Conservation (phyloP, 1,140 invertebrate species). For the Gryllus bimaculatus region DNA sequence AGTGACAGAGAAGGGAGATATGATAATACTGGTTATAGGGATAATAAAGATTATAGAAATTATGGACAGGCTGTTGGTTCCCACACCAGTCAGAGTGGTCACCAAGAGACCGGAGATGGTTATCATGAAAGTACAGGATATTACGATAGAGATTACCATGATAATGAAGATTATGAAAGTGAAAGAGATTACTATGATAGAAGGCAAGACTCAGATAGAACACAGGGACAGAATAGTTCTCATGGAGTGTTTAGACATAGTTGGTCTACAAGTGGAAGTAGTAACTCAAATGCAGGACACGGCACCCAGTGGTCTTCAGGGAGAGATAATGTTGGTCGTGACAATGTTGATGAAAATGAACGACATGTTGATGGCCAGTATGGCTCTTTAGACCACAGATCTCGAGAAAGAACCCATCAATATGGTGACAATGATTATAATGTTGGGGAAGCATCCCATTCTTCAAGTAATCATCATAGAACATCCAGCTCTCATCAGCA, state of each 20-base stretch:
- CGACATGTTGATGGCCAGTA: not conserved
- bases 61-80: not conserved
- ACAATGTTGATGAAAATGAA: not conserved
- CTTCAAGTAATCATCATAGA: not conserved
- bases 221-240: not conserved
- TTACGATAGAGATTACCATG: conserved; percentile 8
- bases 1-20: too few species aligned
- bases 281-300: not conserved
- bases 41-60: too few species aligned
- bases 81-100: not conserved
- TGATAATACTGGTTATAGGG: too few species aligned
- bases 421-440: not conserved
- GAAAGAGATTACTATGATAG: not conserved
- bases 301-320: not conserved
- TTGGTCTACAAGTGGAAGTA: not conserved
- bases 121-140: conserved; percentile 11
- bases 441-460: not conserved
- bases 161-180: conserved; percentile 10
- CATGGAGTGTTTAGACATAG: not conserved
- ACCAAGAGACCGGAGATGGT: not conserved
- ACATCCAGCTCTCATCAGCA: not conserved
- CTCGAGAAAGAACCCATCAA: not conserved
- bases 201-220: not conserved
- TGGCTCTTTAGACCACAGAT: not conserved
- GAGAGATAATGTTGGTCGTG: not conserved